Evolutionary conservation across 1,140 invertebrate species (phyloP), one percentile per base, ranked within the genome.

Genomic region (Drosophila quadrilineata): DNA sequence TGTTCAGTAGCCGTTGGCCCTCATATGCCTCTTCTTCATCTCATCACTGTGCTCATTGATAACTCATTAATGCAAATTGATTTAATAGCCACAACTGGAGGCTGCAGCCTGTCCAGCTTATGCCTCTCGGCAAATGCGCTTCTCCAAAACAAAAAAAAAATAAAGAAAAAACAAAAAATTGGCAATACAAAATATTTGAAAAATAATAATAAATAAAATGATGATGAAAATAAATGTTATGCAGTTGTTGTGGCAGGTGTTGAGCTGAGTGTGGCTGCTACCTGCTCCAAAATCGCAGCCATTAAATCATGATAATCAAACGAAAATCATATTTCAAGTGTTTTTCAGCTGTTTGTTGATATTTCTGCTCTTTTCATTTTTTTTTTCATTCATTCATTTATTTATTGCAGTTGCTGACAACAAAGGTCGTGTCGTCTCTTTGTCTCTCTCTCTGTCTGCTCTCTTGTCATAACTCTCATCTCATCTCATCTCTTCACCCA

Each of bases 211-310:
- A 40, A 19, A 29, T 10, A 54, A 21, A 31, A 33, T n/a, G n/a
- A n/a, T n/a, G n/a, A n/a, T n/a, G 29, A 36, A 19, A 31, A 33
- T 8, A 22, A n/a, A 59, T 50, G n/a, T 52, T 50, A 66, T 66
- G 63, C 26, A 60, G 46, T 14, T 35, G 53, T 8, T 12, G 45
- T 6, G 26, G 41, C 17, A 46, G 54, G 14, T 36, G 31, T 14
- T 19, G 29, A 35, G 38, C 16, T 41, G 38, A 35, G 12, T 17
- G 24, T 16, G 33, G 33, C n/a, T 38, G 49, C 52, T 64, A 64
- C 60, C 52, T 80, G 76, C 72, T 80, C 77, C 72, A 69, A 72
- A 76, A 76, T 69, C 56, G 76, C 64, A 62, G 24, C 58, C 58
- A 67, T 45, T 10, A 9, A 24, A n/a, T n/a, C n/a, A n/a, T n/a